phyloP scores from a whole-genome alignment of 2,113 vertebrate genomes.

The Rynchops niger region DNA sequence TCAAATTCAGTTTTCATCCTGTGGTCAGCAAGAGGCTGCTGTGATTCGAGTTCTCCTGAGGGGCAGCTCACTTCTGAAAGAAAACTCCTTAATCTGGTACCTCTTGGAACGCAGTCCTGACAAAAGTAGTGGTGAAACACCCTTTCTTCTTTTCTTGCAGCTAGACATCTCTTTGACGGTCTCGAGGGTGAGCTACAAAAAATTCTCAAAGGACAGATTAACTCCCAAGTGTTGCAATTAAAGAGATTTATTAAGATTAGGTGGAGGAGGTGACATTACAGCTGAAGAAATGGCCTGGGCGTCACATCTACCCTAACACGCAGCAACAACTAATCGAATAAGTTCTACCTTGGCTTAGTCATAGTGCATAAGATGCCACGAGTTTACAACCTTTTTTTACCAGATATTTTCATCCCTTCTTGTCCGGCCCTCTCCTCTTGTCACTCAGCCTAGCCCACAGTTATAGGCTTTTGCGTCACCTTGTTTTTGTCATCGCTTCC shows the following conservation, averaged over 20 bases:
- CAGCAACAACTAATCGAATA: not conserved
- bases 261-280: not conserved
- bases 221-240: not conserved
- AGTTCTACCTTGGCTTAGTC: not conserved
- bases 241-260: not conserved
- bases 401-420: not conserved
- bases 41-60: not conserved
- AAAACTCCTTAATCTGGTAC: not conserved
- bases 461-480: not conserved
- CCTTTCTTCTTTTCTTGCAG: not conserved
- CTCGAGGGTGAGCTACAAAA: not conserved
- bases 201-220: not conserved
- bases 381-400: not conserved
- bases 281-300: not conserved
- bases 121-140: not conserved
- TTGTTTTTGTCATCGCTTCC: not conserved
- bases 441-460: not conserved
- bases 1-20: not conserved
- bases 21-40: not conserved
- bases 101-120: not conserved
- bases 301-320: not conserved
- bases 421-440: not conserved
- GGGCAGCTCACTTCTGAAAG: not conserved
- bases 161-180: not conserved
- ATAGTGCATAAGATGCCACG: not conserved